A percentile compares a stretch with the other conserved stretches of the same genome.
phyloP scores from a whole-genome alignment of 2,888 invertebrate species.

The Rhynchonema sp. region DNA sequence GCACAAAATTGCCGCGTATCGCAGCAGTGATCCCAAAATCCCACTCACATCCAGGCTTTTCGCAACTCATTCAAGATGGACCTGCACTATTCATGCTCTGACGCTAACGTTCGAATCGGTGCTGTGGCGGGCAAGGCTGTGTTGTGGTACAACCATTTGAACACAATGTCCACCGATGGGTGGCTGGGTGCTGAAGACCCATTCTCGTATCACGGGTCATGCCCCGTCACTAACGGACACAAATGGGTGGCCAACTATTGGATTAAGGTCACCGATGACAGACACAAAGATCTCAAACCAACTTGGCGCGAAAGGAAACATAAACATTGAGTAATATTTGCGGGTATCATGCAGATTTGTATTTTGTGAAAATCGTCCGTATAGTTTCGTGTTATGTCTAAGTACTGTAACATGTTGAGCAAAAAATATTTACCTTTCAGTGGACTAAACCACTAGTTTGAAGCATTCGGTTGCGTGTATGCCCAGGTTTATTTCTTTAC shows the following conservation, averaged over 20 bases:
- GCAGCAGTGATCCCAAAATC: too few species aligned
- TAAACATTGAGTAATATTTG: too few species aligned
- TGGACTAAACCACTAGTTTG: too few species aligned
- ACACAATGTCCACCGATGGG: conserved; percentile 12
- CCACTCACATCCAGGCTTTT: neutral
- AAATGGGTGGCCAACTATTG: conserved; percentile 26
- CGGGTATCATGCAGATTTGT: too few species aligned
- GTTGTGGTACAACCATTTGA: conserved; percentile 22
- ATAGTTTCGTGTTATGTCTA: too few species aligned
- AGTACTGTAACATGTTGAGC: too few species aligned
- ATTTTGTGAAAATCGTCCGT: too few species aligned
- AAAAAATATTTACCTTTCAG: too few species aligned
- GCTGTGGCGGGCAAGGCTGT: conserved; percentile 19
- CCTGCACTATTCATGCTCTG: conserved; percentile 15
- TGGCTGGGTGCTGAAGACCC: conserved; percentile 20
- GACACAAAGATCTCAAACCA: conserved; percentile 3
- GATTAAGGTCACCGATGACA: conserved; percentile 18
- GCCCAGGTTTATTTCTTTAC: too few species aligned
- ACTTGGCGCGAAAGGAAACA: neutral
- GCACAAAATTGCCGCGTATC: too few species aligned
- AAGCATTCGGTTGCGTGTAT: too few species aligned
- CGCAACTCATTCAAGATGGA: conserved; percentile 1
- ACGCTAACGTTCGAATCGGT: conserved; percentile 13
- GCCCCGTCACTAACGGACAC: conserved; percentile 17
- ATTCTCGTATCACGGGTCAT: conserved; percentile 19